A percentile compares a stretch with the other conserved stretches of the same genome.
Evolutionary conservation across 1,140 invertebrate species (phyloP).

Genomic region (Bombus confusus): DNA sequence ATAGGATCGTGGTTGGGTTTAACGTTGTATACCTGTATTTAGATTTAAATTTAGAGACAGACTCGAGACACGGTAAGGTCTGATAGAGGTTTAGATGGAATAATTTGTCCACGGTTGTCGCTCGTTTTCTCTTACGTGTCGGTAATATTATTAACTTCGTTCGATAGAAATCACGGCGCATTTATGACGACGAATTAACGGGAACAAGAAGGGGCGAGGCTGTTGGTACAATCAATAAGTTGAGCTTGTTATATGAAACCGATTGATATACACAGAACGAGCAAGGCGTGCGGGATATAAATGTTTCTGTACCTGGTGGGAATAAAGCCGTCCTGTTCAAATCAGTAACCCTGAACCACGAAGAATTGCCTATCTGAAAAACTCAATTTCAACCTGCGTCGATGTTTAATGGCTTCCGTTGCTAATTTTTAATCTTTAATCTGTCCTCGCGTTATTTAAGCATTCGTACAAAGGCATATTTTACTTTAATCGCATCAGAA

Average conservation of each 20-base stretch:
- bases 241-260: conserved; percentile 48
- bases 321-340: conserved; percentile 20
- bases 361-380: neutral
- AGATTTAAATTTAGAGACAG: too few relatives aligned
- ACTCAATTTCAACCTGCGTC: neutral
- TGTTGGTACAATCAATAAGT: conserved; percentile 53
- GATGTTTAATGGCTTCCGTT: too few relatives aligned
- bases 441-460: too few relatives aligned
- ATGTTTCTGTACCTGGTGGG: conserved; percentile 25
- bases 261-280: conserved; percentile 53
- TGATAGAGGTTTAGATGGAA: neutral
- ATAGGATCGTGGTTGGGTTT: too few relatives aligned
- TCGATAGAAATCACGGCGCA: conserved; percentile 28
- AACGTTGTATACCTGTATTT: too few relatives aligned
- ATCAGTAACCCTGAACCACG: neutral
- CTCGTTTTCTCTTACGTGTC: neutral
- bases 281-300: conserved; percentile 47
- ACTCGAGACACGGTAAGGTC: neutral
- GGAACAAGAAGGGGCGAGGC: neutral
- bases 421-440: too few relatives aligned
- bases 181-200: conserved; percentile 54
- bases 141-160: conserved; percentile 37
- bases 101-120: neutral
- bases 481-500: too few relatives aligned
- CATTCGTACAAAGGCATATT: too few relatives aligned